A percentile compares a stretch with the other conserved stretches of the same genome.
Conservation (phyloP, 2,113 vertebrate species). For the Antennarius striatus region DNA sequence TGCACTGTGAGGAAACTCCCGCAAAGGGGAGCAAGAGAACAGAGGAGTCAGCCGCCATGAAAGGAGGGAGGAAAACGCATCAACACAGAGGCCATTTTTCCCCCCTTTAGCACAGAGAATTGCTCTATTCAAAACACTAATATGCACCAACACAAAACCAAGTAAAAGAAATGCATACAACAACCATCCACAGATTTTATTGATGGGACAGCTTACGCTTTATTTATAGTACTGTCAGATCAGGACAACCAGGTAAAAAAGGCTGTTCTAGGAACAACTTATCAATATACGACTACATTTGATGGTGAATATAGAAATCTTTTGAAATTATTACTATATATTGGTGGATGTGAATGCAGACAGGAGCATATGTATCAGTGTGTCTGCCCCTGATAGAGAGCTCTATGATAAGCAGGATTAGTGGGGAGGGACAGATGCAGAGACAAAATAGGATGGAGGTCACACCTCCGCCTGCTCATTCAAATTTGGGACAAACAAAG, state of each 20-base stretch:
- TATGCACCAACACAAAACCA: not conserved
- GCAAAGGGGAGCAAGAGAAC: constrained; percentile 76
- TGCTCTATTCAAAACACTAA: constrained; percentile 24
- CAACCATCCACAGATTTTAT: not conserved
- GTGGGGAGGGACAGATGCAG: constrained; percentile 76
- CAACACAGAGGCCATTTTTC: constrained; percentile 66
- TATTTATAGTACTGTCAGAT: not conserved
- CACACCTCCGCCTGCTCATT: constrained; percentile 68
- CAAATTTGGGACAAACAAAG: constrained; percentile 63
- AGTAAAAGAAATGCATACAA: not conserved
- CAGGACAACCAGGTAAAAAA: constrained; percentile 6
- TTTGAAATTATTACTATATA: constrained; percentile 4
- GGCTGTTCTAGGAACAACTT: not conserved
- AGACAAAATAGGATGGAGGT: constrained; percentile 77
- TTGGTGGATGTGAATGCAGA: constrained; percentile 43
- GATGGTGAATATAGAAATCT: constrained; percentile 2
- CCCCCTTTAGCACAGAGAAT: constrained; percentile 44
- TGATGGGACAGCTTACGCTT: not conserved
- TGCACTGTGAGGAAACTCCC: constrained; percentile 60
- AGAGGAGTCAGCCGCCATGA: constrained; percentile 58
- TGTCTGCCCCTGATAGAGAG: constrained; percentile 67
- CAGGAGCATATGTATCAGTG: constrained; percentile 65
- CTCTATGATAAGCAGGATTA: constrained; percentile 79
- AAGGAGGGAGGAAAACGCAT: constrained; percentile 60
- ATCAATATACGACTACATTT: constrained; percentile 39